Evolutionary conservation across 2,888 invertebrate species (phyloP), one percentile per base, ranked within the genome.

Genomic region (Apamea sordens): DNA sequence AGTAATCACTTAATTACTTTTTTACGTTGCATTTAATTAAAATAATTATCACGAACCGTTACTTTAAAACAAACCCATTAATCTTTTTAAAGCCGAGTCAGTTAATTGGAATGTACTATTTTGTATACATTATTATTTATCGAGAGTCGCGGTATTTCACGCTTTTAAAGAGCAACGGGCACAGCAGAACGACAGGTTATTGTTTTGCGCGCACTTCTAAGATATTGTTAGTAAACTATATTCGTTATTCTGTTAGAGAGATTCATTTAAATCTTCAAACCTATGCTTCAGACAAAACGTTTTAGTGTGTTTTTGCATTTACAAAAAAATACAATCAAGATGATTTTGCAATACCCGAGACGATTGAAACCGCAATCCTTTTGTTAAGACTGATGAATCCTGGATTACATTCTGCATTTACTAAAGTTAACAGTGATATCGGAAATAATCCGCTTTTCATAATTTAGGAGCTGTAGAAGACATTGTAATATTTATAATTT

Each of bases 1-100:
- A 77, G 80, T 85, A 84, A 76, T 74, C 83, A 79, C 63, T 56
- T 77, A 79, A 81, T 75, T 82, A 83, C 56, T 73, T 72, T 77
- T 73, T 76, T 53, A 71, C 11, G 41, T 70, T 68, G 8, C 18
- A 69, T 65, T 68, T 64, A n/a, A 75, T 75, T 65, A 76, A 47
- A 69, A 15, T 65, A 59, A 73, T 68, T 6, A 61, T 7, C n/a
- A n/a, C 11, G 11, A 6, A 70, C 21, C 8, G n/a, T 28, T 32
- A 47, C 41, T 68, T 61, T 47, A 68, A 70, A 72, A 75, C 71
- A 41, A 63, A 56, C 47, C 24, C 1, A 53, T 15, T 75, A 59
- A 67, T 63, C 1, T 64, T 59, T n/a, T 50, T 64, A 63, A 69
- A 32, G 13, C n/a, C n/a, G 10, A 61, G 36, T 47, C 69, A 28